Evolutionary conservation across 2,888 invertebrate genomes (phyloP).

Genomic region (Rotaria sp.): DNA sequence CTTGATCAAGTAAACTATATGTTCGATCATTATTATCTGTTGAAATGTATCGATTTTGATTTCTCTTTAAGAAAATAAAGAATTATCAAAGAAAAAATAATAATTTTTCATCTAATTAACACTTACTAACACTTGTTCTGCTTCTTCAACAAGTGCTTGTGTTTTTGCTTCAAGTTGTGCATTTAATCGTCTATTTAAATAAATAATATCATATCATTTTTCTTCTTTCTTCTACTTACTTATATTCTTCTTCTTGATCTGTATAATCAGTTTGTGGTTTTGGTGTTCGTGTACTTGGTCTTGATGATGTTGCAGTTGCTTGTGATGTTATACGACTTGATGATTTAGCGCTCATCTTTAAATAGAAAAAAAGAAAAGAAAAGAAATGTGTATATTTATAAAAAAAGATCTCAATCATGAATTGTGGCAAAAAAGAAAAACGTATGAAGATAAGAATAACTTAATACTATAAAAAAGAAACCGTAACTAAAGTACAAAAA

Average conservation of each 20-base stretch:
- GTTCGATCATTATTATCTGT: background rate
- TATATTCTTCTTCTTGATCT: slow-evolving; percentile 28
- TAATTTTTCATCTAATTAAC: background rate
- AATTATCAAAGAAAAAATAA: background rate
- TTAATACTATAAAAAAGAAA: background rate
- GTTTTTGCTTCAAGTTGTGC: slow-evolving; percentile 54
- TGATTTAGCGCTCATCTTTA: background rate
- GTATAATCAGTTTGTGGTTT: background rate
- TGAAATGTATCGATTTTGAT: slow-evolving; percentile 37
- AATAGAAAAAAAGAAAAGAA: background rate
- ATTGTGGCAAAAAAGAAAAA: background rate
- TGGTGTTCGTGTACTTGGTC: background rate
- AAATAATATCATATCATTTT: background rate
- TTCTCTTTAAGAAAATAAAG: slow-evolving; percentile 27
- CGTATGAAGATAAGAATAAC: background rate
- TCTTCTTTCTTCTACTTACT: background rate
- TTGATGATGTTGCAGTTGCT: background rate
- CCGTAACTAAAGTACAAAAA: background rate
- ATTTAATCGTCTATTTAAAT: slow-evolving; percentile 49
- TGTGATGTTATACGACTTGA: background rate
- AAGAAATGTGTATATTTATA: background rate
- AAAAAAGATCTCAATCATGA: background rate
- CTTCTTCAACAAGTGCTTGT: slow-evolving; percentile 52
- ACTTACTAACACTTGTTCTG: slow-evolving; percentile 52
- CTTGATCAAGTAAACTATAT: slow-evolving; percentile 42